Percentiles rank a stretch among this genome's conserved stretches.
Evolutionary conservation across 2,888 invertebrate species (phyloP).

Genomic region (Dryocosmus kuriphilus): DNA sequence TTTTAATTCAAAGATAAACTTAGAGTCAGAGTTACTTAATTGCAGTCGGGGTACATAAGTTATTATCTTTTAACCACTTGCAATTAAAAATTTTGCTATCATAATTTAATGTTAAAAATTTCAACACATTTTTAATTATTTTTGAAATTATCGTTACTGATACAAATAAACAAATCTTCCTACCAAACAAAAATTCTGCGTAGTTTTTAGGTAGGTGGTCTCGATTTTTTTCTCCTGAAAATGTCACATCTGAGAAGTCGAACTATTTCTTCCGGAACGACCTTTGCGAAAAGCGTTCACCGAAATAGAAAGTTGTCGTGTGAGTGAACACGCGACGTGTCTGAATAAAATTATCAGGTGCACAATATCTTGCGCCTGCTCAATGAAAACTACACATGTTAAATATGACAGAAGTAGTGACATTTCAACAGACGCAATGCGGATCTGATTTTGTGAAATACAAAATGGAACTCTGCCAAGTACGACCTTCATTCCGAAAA

Average conservation of each 20-base stretch:
- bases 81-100: no score
- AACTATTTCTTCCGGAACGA: not conserved
- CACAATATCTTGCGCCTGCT: slow-evolving; percentile 46
- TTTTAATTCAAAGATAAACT: no score
- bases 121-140: no score
- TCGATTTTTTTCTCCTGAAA: not conserved
- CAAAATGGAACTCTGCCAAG: slow-evolving; percentile 50
- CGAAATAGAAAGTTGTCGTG: slow-evolving; percentile 22
- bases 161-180: no score
- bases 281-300: not conserved
- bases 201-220: not conserved
- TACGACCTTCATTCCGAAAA: slow-evolving; percentile 43
- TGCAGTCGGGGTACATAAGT: no score
- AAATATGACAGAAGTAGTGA: slow-evolving; percentile 44
- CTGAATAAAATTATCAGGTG: slow-evolving; percentile 47
- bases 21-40: no score
- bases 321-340: slow-evolving; percentile 30
- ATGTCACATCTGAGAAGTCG: not conserved
- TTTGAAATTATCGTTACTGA: no score
- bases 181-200: not conserved
- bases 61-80: no score
- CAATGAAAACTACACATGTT: slow-evolving; percentile 50
- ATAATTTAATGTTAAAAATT: no score
- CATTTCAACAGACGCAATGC: slow-evolving; percentile 44
- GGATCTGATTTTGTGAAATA: slow-evolving; percentile 44